phyloP scores from a whole-genome alignment of 2,888 invertebrate species.

The Parnassius orleans region DNA sequence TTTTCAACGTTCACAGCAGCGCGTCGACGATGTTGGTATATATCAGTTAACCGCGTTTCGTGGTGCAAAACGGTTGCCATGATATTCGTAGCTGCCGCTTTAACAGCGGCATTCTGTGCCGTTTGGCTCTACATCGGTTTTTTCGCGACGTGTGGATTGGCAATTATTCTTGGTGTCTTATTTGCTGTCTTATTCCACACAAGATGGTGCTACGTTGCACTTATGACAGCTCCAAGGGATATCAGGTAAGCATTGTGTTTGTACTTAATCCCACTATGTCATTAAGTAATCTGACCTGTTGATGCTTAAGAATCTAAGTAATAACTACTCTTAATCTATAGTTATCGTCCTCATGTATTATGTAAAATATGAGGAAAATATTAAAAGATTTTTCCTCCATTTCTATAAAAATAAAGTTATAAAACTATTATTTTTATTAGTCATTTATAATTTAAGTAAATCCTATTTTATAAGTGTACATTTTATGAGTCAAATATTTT shows the following conservation, averaged over 20 bases:
- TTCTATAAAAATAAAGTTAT: no score
- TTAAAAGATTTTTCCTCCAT: no score
- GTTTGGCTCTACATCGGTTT: conserved; percentile 81
- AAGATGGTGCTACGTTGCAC: conserved; percentile 89
- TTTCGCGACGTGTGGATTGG: conserved; percentile 82
- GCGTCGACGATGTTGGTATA: conserved; percentile 41
- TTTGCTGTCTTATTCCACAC: conserved; percentile 85
- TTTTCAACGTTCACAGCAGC: conserved; percentile 33
- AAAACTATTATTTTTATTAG: no score
- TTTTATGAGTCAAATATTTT: no score
- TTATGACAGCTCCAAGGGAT: conserved; percentile 87
- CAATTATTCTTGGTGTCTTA: conserved; percentile 81
- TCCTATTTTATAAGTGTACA: no score
- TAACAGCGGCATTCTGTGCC: conserved; percentile 65
- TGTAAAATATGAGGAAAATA: no score
- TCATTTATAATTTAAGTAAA: no score
- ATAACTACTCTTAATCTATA: not conserved
- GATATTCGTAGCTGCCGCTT: conserved; percentile 62
- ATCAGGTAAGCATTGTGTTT: conserved; percentile 77
- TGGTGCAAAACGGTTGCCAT: conserved; percentile 71
- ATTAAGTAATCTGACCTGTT: conserved; percentile 16
- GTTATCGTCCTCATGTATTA: no score
- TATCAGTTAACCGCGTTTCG: conserved; percentile 70
- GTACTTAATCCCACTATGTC: conserved; percentile 15
- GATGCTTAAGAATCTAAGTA: conserved; percentile 1